Evolutionary conservation across 2,113 vertebrate genomes (phyloP).

Genomic region (Hyperopisus bebe): DNA sequence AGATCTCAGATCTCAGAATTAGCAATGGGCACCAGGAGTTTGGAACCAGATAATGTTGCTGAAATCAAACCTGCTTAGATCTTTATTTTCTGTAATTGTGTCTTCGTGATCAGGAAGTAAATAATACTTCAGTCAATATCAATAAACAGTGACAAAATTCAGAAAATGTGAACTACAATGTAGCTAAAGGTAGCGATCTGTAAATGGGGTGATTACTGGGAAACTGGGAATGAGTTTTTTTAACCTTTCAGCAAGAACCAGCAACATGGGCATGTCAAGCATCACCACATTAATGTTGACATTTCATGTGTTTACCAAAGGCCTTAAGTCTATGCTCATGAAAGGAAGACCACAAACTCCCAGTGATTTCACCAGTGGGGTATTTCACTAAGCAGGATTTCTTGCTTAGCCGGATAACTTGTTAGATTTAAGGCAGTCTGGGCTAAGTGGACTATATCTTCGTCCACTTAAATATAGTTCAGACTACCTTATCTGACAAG

Average conservation of each 20-base stretch:
- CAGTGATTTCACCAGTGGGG: neutral
- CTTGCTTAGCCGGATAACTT: no score
- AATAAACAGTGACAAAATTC: neutral
- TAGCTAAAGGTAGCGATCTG: neutral
- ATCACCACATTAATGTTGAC: neutral
- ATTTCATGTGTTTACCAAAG: neutral
- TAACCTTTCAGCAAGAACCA: neutral
- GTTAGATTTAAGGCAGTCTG: no score
- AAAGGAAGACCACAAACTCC: neutral
- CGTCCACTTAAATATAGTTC: no score
- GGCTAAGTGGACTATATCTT: no score
- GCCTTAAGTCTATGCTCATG: neutral
- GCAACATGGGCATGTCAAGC: neutral
- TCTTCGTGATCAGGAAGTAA: neutral
- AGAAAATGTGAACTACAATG: neutral
- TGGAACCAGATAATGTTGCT: neutral
- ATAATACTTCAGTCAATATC: neutral
- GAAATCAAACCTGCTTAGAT: neutral
- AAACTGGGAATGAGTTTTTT: neutral
- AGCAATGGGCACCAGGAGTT: neutral
- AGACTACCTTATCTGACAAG: no score
- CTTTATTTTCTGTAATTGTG: neutral
- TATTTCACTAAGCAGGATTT: neutral
- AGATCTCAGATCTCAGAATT: neutral
- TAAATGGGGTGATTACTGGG: neutral